phyloP scores from a whole-genome alignment of 2,888 invertebrate species.

The Notodonta ziczac region DNA sequence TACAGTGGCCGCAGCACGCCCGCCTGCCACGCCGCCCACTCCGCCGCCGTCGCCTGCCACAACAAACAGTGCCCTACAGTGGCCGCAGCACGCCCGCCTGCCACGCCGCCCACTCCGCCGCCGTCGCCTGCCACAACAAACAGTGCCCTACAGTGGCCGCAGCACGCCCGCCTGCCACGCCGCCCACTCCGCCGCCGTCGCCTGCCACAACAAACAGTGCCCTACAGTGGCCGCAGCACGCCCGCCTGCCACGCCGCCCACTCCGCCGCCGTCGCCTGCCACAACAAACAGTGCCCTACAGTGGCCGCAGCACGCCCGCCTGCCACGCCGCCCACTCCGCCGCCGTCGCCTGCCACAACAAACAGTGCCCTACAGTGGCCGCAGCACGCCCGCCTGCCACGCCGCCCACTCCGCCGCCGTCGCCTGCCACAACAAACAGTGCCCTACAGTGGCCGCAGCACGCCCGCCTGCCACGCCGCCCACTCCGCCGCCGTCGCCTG shows the following conservation, averaged over 20 bases:
- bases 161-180: conserved; percentile 43
- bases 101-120: conserved; percentile 32
- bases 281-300: no score
- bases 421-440: no score
- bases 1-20: conserved; percentile 37
- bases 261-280: conserved; percentile 33
- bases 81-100: conserved; percentile 34
- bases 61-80: no score
- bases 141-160: no score
- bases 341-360: conserved; percentile 16
- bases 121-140: no score
- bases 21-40: conserved; percentile 37
- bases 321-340: conserved; percentile 36
- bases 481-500: conserved; percentile 22
- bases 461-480: conserved; percentile 39
- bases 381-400: conserved; percentile 37
- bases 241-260: conserved; percentile 36
- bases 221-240: conserved; percentile 23
- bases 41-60: conserved; percentile 21
- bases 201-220: conserved; percentile 7
- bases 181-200: conserved; percentile 21
- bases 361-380: neutral
- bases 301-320: conserved; percentile 36
- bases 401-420: conserved; percentile 34
- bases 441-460: no score